These are phyloP conservation scores for Garra rufa DNA, from an alignment of 2,113 vertebrate genomes.

Conservation along the genomic window DNA sequence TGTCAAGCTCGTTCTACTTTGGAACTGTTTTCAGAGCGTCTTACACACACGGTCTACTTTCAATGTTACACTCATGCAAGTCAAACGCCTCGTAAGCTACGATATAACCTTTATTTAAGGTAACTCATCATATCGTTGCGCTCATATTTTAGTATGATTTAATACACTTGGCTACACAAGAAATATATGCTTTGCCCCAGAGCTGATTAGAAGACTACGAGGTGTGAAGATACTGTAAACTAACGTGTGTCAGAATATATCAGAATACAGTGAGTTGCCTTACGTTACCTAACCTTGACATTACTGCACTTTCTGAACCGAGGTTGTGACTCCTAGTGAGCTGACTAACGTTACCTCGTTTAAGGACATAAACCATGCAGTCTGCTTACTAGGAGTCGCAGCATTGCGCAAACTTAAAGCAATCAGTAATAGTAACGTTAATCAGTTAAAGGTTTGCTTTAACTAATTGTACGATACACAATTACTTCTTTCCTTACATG, in stretches of 20 bases:
- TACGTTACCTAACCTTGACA: neutral
- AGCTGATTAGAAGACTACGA: neutral
- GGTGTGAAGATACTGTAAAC: neutral
- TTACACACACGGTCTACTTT: slow-evolving; percentile 20
- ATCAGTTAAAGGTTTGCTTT: too few relatives aligned
- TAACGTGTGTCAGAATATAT: neutral
- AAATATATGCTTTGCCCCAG: neutral
- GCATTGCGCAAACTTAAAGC: too few relatives aligned
- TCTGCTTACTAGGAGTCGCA: too few relatives aligned
- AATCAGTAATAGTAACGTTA: too few relatives aligned
- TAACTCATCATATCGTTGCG: neutral
- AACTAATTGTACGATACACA: too few relatives aligned
- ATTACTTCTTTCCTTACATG: too few relatives aligned
- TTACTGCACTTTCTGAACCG: neutral
- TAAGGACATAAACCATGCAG: neutral
- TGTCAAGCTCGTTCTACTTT: neutral
- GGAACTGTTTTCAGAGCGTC: slow-evolving; percentile 2
- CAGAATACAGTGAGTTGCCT: neutral
- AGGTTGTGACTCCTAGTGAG: neutral
- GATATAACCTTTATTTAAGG: neutral
- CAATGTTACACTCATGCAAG: neutral
- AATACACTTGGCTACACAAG: neutral
- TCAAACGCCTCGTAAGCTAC: neutral
- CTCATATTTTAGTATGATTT: neutral
- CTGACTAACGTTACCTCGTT: neutral